A percentile compares a stretch with the other conserved stretches of the same genome.
These are phyloP conservation scores for Hemicentrotus pulcherrimus DNA, from an alignment of 35 echinoderm and acorn worm genomes.

Conservation along the genomic window DNA sequence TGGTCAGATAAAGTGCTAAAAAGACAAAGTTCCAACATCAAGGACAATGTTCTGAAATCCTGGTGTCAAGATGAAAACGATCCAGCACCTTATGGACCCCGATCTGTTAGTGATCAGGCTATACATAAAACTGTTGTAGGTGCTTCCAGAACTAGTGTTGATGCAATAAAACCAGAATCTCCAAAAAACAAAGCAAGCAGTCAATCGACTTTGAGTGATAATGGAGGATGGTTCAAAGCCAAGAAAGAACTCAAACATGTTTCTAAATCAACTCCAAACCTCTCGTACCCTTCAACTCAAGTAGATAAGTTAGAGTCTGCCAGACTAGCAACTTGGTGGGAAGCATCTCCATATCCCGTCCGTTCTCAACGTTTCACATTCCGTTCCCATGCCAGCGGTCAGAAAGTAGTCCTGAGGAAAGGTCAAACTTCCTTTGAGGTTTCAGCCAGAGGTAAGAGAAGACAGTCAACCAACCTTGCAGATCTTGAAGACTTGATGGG, in stretches of 20 bases:
- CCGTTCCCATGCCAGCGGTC: slow-evolving; percentile 30
- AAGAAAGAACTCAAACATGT: slow-evolving; percentile 17
- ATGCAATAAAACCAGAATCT: not conserved
- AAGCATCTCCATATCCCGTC: slow-evolving; percentile 30
- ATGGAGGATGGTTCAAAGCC: slow-evolving; percentile 2
- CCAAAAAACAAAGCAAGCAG: not conserved
- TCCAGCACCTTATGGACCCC: not conserved
- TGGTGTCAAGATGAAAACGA: not conserved
- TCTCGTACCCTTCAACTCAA: slow-evolving; percentile 37
- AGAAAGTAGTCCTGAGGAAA: slow-evolving; percentile 41
- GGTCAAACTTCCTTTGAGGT: not conserved
- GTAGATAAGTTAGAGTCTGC: slow-evolving; percentile 35
- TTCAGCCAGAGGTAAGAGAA: slow-evolving; percentile 19
- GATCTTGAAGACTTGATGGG: slow-evolving; percentile 49
- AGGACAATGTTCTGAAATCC: slow-evolving; percentile 17
- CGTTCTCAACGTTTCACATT: slow-evolving; percentile 43
- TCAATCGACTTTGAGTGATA: not conserved
- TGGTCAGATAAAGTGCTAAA: slow-evolving; percentile 35
- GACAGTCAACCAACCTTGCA: slow-evolving; percentile 15
- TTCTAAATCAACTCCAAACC: slow-evolving; percentile 35
- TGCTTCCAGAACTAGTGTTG: not conserved
- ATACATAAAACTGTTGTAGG: slow-evolving; percentile 30
- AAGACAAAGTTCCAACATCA: slow-evolving; percentile 23
- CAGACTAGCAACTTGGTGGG: slow-evolving; percentile 40
- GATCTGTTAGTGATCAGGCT: slow-evolving; percentile 22